phyloP scores from a whole-genome alignment of 2,888 invertebrate genomes.

The Mechanitis mazaeus region DNA sequence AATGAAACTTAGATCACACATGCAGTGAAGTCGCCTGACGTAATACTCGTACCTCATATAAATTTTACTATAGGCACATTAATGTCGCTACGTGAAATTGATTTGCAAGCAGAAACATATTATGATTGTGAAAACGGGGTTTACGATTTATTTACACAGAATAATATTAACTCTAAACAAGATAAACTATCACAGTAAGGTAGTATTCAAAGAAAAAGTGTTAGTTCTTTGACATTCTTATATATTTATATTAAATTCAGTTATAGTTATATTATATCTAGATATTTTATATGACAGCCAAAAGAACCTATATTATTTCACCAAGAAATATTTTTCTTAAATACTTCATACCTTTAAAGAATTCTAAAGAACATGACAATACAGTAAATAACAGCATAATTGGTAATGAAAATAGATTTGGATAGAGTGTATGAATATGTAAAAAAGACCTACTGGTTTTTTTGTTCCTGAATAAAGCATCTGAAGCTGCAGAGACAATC shows the following conservation, averaged over 20 bases:
- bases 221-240: not conserved
- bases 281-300: too few relatives aligned
- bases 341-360: too few relatives aligned
- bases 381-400: too few relatives aligned
- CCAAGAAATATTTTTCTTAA: too few relatives aligned
- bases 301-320: too few relatives aligned
- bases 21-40: slow-evolving; percentile 67
- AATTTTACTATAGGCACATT: slow-evolving; percentile 75
- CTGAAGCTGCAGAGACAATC: not conserved
- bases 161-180: slow-evolving; percentile 64
- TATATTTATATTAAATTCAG: not conserved
- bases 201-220: slow-evolving; percentile 23
- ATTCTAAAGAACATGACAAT: too few relatives aligned
- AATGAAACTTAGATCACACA: slow-evolving; percentile 32
- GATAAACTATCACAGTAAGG: slow-evolving; percentile 61
- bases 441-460: too few relatives aligned
- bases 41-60: slow-evolving; percentile 63
- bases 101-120: slow-evolving; percentile 76
- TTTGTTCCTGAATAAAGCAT: too few relatives aligned
- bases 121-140: slow-evolving; percentile 77
- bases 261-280: not conserved
- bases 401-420: too few relatives aligned
- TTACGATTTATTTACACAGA: slow-evolving; percentile 76
- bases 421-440: too few relatives aligned
- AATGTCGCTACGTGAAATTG: slow-evolving; percentile 77